These are phyloP conservation scores for Bimastos eiseni DNA, from an alignment of 2,888 invertebrate species.

Conservation along the genomic window DNA sequence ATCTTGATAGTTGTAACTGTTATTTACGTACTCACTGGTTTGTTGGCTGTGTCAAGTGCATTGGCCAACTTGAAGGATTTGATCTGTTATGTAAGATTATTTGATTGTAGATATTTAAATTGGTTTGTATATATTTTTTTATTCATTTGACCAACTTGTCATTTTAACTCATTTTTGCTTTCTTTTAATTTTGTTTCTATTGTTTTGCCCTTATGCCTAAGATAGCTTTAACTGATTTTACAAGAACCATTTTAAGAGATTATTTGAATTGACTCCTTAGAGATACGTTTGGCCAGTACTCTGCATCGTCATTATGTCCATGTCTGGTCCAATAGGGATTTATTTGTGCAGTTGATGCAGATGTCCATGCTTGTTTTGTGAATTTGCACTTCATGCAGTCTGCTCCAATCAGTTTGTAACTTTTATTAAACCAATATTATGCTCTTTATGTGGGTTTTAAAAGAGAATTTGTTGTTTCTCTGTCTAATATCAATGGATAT, in stretches of 20 bases:
- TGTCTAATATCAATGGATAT: neutral
- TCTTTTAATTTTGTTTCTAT: neutral
- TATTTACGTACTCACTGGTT: neutral
- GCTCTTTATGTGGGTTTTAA: neutral
- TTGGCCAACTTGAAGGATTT: neutral
- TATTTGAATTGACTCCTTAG: neutral
- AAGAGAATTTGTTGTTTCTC: neutral
- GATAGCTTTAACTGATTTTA: no score
- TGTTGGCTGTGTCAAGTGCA: neutral
- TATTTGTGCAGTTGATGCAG: neutral
- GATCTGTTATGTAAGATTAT: neutral
- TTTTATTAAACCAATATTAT: neutral
- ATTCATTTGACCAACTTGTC: neutral
- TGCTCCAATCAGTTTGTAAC: neutral
- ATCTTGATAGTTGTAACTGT: neutral
- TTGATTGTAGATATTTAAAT: no score
- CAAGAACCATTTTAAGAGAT: neutral
- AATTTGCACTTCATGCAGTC: neutral
- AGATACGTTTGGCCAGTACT: neutral
- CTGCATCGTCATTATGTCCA: neutral
- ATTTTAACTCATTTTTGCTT: neutral
- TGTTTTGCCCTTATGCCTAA: neutral
- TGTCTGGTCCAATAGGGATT: neutral
- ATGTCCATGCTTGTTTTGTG: neutral
- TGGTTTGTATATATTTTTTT: neutral